Evolutionary conservation across 2,888 invertebrate genomes (phyloP).

Genomic region (Tholera decimalis): DNA sequence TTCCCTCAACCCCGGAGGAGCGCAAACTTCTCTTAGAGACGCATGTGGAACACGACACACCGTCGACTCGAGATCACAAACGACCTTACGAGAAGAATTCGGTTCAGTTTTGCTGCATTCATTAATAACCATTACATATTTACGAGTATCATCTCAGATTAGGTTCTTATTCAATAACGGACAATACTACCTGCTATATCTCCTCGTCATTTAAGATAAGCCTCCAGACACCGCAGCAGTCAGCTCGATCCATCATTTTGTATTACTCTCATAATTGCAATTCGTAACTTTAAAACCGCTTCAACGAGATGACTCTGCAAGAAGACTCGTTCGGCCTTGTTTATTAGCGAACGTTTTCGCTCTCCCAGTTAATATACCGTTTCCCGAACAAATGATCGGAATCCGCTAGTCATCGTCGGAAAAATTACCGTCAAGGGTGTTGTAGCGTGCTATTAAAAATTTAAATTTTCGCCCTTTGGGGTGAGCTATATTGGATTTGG

Average conservation of each 20-base stretch:
- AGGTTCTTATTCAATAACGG: slow-evolving; percentile 10
- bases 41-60: no score
- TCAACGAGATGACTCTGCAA: slow-evolving; percentile 63
- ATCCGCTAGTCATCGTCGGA: slow-evolving; percentile 81
- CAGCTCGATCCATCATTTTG: slow-evolving; percentile 36
- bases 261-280: slow-evolving; percentile 43
- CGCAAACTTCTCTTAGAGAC: no score
- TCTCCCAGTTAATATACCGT: slow-evolving; percentile 73
- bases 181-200: slow-evolving; percentile 26
- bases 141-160: neutral
- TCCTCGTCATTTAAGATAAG: slow-evolving; percentile 17
- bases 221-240: slow-evolving; percentile 16
- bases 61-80: no score
- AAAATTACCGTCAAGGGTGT: slow-evolving; percentile 74
- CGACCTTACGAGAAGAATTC: no score
- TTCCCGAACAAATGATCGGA: slow-evolving; percentile 79
- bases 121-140: neutral
- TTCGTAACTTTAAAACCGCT: slow-evolving; percentile 38
- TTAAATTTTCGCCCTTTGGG: slow-evolving; percentile 47
- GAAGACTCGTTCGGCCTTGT: slow-evolving; percentile 58
- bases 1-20: no score
- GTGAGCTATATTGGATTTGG: slow-evolving; percentile 33
- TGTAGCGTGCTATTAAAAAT: slow-evolving; percentile 53
- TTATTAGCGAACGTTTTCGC: slow-evolving; percentile 69
- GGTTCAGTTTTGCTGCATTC: no score